These are phyloP conservation scores for Alectura lathami DNA, from an alignment of 2,113 vertebrate genomes.

Conservation along the genomic window DNA sequence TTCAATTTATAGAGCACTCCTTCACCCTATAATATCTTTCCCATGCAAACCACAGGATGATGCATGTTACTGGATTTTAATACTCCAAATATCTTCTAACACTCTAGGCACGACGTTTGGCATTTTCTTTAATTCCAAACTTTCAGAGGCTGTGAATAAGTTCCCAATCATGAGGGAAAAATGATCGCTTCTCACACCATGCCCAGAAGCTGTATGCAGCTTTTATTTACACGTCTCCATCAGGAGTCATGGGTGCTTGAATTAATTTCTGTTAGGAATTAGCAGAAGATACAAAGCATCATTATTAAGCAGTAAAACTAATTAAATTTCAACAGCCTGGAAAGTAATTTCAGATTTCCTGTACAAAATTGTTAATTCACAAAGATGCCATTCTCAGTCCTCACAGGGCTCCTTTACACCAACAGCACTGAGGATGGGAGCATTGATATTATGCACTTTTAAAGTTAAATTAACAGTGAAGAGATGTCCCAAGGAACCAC, in stretches of 20 bases:
- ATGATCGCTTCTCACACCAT: neutral
- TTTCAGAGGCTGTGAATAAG: neutral
- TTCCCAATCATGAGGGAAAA: neutral
- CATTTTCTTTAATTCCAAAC: neutral
- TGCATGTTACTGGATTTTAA: neutral
- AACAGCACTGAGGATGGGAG: neutral
- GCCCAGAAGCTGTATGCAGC: neutral
- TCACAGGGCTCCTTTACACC: neutral
- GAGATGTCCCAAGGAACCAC: neutral
- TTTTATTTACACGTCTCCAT: neutral
- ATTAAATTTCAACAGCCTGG: slow-evolving; percentile 14
- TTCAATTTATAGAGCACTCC: neutral
- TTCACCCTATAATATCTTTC: neutral
- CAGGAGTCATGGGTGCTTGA: neutral
- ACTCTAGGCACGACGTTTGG: neutral
- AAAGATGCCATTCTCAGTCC: neutral
- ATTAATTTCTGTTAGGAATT: neutral
- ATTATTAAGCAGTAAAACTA: neutral
- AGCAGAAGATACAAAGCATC: neutral
- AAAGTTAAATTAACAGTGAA: neutral
- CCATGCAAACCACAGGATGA: neutral
- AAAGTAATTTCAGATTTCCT: slow-evolving; percentile 30
- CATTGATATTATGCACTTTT: neutral
- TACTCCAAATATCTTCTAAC: neutral
- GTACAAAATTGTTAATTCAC: neutral